These are phyloP conservation scores for Prunella himalayana DNA, from an alignment of 2,113 vertebrate species.

Conservation along the genomic window DNA sequence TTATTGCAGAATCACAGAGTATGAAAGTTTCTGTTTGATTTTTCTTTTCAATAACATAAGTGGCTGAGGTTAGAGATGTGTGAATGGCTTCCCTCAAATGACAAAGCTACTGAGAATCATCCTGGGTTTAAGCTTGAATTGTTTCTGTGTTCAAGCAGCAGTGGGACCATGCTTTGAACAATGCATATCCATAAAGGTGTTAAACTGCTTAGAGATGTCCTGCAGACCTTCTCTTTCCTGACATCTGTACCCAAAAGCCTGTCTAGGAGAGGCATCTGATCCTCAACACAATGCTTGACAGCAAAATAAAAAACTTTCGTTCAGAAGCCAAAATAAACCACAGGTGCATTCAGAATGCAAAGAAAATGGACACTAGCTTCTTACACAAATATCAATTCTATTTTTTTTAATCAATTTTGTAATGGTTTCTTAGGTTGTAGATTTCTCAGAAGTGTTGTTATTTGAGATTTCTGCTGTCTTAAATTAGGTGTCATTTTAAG, in stretches of 20 bases:
- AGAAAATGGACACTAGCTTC: neutral
- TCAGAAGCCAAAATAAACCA: neutral
- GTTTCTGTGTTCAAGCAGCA: neutral
- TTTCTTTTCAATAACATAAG: neutral
- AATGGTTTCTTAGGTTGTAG: neutral
- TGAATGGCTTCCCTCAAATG: neutral
- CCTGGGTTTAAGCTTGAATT: neutral
- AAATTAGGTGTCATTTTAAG: neutral
- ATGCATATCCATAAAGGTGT: fast-evolving
- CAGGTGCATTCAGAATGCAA: neutral
- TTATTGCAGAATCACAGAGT: neutral
- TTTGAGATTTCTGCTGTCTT: neutral
- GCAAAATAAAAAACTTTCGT: neutral
- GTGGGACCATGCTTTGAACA: neutral
- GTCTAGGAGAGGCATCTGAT: neutral
- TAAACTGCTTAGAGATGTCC: neutral
- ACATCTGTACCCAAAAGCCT: neutral
- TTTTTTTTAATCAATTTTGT: neutral
- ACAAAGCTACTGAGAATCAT: neutral
- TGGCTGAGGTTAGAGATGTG: neutral
- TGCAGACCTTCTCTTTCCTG: neutral
- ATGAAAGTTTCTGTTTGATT: neutral
- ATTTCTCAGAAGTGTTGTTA: neutral
- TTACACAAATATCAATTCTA: neutral
- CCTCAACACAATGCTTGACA: neutral